Conservation (phyloP, 2,888 invertebrate genomes). For the Anodontia alba region DNA sequence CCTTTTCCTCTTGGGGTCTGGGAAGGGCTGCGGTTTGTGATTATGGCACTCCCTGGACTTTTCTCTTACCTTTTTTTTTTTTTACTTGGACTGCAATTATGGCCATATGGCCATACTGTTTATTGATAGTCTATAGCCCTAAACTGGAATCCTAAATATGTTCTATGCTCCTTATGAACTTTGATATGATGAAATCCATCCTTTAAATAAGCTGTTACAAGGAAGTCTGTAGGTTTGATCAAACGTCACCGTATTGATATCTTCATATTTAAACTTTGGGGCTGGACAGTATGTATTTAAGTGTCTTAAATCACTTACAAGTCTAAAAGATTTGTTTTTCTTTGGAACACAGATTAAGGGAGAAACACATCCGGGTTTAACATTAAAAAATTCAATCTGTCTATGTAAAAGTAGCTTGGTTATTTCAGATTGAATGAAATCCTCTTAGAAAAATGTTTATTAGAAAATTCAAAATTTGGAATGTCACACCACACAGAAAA, state of each 20-base stretch:
- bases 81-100: not conserved
- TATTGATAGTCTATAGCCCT: not conserved
- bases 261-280: not conserved
- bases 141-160: not conserved
- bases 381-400: not conserved
- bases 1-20: too few relatives aligned
- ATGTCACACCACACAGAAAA: not conserved
- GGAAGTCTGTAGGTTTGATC: not conserved
- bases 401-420: not conserved
- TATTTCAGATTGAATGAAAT: not conserved
- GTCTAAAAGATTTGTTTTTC: not conserved
- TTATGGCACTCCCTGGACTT: too few relatives aligned
- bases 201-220: not conserved
- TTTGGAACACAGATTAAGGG: not conserved
- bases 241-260: not conserved
- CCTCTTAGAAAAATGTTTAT: not conserved
- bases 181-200: not conserved
- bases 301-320: not conserved
- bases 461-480: not conserved
- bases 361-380: not conserved
- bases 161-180: not conserved
- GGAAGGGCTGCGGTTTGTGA: too few relatives aligned
- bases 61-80: too few relatives aligned
- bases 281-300: not conserved
- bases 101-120: not conserved